Evolutionary conservation across 2,113 vertebrate genomes (phyloP).

Genomic region (Campylomormyrus tamandua): DNA sequence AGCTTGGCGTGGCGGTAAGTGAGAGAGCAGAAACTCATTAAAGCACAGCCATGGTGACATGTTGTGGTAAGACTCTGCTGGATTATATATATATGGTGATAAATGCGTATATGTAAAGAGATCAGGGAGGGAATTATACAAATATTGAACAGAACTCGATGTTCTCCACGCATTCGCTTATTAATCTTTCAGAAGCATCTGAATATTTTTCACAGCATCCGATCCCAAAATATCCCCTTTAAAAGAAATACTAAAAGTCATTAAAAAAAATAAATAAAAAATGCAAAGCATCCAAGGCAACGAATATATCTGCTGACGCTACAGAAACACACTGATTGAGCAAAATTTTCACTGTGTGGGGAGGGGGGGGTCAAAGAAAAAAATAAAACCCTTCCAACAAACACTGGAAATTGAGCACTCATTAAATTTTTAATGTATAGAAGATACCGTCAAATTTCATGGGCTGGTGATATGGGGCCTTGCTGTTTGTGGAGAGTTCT

Average conservation of each 20-base stretch:
- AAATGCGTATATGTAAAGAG: background rate
- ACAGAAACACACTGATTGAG: background rate
- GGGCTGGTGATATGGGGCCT: slow-evolving; percentile 22
- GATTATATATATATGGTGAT: background rate
- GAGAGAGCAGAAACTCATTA: background rate
- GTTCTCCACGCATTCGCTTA: background rate
- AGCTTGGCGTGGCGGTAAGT: slow-evolving; percentile 7
- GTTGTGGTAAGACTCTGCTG: background rate
- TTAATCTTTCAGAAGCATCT: background rate
- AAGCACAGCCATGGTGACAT: background rate
- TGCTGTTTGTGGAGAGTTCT: slow-evolving; percentile 19
- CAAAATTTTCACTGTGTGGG: background rate
- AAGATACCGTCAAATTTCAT: slow-evolving; percentile 6
- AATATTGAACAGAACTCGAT: background rate
- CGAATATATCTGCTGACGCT: background rate
- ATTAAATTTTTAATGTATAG: slow-evolving; percentile 27
- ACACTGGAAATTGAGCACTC: slow-evolving; percentile 11
- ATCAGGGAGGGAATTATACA: background rate
- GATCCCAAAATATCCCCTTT: background rate
- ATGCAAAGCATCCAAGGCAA: background rate
- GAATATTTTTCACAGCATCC: background rate
- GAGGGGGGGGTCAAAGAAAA: background rate
- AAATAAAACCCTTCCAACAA: background rate
- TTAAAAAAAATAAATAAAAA: background rate
- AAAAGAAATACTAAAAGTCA: background rate